These are phyloP conservation scores for Eospalax fontanierii DNA, from an alignment of 2,797 vertebrate genomes.

Conservation along the genomic window DNA sequence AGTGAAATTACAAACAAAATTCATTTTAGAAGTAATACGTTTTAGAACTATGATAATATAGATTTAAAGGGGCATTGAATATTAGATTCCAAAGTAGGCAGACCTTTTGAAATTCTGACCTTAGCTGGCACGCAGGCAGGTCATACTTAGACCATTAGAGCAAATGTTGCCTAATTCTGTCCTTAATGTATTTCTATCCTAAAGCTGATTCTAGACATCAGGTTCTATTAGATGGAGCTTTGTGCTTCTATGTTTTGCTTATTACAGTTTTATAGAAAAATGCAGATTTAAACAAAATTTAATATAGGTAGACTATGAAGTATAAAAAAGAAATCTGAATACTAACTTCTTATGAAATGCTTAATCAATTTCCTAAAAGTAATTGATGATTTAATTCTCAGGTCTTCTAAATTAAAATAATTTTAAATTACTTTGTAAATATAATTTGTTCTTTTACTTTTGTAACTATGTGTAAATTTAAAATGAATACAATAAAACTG, in stretches of 20 bases:
- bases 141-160: slow-evolving; percentile 36
- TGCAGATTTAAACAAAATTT: slow-evolving; percentile 46
- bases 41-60: slow-evolving; percentile 57
- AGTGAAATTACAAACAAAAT: slow-evolving; percentile 72
- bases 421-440: slow-evolving; percentile 59
- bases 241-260: slow-evolving; percentile 53
- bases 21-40: slow-evolving; percentile 70
- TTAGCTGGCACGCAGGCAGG: not conserved
- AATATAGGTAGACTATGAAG: not conserved
- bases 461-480: slow-evolving; percentile 40
- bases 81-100: not conserved
- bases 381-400: slow-evolving; percentile 62
- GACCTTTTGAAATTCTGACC: slow-evolving; percentile 41
- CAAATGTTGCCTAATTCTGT: slow-evolving; percentile 27
- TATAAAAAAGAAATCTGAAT: slow-evolving; percentile 57
- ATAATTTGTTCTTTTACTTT: slow-evolving; percentile 36
- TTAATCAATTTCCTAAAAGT: slow-evolving; percentile 69
- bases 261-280: slow-evolving; percentile 52
- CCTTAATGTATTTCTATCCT: slow-evolving; percentile 36
- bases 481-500: slow-evolving; percentile 32
- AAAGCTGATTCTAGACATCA: slow-evolving; percentile 22
- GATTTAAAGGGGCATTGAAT: slow-evolving; percentile 70
- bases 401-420: slow-evolving; percentile 59
- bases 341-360: slow-evolving; percentile 52
- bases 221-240: not conserved